phyloP scores from a whole-genome alignment of 2,113 vertebrate species.

The Corapipo altera region DNA sequence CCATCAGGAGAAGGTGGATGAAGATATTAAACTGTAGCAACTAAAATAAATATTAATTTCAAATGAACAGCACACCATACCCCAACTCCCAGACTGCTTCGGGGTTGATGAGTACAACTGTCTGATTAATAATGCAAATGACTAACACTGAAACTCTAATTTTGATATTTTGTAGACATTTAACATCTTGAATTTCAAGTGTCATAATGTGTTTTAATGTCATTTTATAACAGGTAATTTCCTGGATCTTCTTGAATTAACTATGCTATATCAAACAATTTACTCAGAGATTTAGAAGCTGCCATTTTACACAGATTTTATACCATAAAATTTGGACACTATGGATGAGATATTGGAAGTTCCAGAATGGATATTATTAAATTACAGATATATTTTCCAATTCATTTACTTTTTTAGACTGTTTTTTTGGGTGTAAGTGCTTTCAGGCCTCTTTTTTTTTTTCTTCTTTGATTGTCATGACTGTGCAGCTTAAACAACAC shows the following conservation, averaged over 20 bases:
- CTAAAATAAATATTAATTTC: neutral
- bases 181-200: neutral
- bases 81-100: neutral
- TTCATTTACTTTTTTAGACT: neutral
- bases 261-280: neutral
- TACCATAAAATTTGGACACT: neutral
- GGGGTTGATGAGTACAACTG: neutral
- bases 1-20: neutral
- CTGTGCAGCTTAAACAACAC: neutral
- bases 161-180: neutral
- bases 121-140: neutral
- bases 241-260: neutral
- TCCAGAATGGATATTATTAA: neutral
- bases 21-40: neutral
- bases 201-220: neutral
- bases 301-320: neutral
- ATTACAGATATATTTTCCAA: neutral
- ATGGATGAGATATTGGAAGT: neutral
- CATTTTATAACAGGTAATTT: neutral
- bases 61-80: neutral
- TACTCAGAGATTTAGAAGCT: neutral
- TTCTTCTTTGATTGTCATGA: neutral
- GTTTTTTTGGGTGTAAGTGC: fast-evolving
- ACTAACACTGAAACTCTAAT: neutral
- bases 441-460: neutral